A percentile compares a stretch with the other conserved stretches of the same genome.
Conservation (phyloP, 2,113 vertebrate species). For the Aleadryas rufinucha region DNA sequence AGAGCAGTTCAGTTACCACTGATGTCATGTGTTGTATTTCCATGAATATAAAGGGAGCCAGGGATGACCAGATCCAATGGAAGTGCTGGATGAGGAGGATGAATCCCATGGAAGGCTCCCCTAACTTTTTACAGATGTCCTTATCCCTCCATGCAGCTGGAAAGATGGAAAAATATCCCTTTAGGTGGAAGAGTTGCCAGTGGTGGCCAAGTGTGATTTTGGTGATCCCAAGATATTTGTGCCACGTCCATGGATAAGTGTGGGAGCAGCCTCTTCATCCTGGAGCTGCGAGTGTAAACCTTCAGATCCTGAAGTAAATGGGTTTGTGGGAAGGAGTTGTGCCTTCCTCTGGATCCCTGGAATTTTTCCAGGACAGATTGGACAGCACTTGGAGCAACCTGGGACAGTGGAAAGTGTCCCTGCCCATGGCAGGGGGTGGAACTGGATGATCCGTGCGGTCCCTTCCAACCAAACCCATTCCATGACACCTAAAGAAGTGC, state of each 20-base stretch:
- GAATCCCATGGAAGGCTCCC: no score
- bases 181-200: no score
- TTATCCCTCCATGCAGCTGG: no score
- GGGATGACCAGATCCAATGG: not conserved
- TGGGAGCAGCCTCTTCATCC: rapidly evolving
- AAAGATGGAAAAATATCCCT: not conserved
- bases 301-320: no score
- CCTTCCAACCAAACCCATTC: not conserved
- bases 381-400: not conserved
- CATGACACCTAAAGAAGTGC: rapidly evolving
- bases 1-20: rapidly evolving
- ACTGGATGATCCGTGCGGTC: not conserved
- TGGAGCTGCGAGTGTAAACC: not conserved
- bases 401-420: rapidly evolving
- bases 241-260: rapidly evolving
- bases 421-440: not conserved
- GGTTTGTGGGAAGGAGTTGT: not conserved
- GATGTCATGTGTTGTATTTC: rapidly evolving
- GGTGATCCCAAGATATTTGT: rapidly evolving
- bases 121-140: no score
- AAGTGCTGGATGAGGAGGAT: no score
- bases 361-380: not conserved
- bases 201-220: not conserved
- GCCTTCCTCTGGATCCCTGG: not conserved
- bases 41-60: not conserved